These are phyloP conservation scores for Drymonia ruficornis DNA, from an alignment of 2,888 invertebrate species.

Conservation along the genomic window DNA sequence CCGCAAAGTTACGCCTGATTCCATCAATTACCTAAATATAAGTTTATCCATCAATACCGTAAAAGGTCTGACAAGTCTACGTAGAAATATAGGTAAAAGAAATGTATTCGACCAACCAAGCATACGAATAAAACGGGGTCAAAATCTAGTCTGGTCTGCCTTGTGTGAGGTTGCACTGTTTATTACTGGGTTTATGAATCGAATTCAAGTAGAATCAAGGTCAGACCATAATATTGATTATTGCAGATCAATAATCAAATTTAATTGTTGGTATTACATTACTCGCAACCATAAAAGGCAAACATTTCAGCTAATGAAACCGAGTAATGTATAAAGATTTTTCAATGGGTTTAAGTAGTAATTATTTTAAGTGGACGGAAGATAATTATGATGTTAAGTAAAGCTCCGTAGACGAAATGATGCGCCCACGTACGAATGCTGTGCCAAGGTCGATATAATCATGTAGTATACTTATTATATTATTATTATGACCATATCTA, in stretches of 20 bases:
- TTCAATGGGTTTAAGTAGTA: neutral
- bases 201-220: neutral
- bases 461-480: neutral
- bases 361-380: conserved; percentile 2
- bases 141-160: neutral
- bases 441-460: neutral
- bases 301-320: neutral
- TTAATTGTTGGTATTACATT: neutral
- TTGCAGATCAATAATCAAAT: neutral
- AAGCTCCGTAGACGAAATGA: neutral
- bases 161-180: too few species aligned
- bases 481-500: conserved; percentile 1
- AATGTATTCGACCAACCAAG: neutral
- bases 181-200: neutral
- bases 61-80: neutral
- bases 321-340: neutral
- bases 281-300: neutral
- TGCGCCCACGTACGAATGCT: conserved; percentile 1
- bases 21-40: too few species aligned
- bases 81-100: neutral
- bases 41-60: too few species aligned
- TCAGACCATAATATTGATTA: neutral
- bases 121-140: too few species aligned
- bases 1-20: too few species aligned
- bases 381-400: conserved; percentile 1